These are phyloP conservation scores for Ecliptopera silaceata DNA, from an alignment of 2,888 invertebrate genomes.

Conservation along the genomic window DNA sequence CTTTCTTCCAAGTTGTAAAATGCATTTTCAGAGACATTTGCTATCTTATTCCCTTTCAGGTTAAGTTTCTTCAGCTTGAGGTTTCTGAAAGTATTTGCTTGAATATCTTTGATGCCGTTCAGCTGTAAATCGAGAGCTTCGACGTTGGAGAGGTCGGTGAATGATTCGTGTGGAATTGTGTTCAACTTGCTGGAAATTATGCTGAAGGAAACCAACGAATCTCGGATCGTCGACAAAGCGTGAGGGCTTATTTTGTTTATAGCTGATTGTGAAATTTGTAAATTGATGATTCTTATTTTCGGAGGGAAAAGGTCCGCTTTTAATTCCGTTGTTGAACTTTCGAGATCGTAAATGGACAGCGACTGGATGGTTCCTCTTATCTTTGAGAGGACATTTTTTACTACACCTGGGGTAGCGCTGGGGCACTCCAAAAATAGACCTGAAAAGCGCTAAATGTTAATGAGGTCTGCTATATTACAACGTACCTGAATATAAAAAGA, in stretches of 20 bases:
- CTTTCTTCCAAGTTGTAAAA: slow-evolving; percentile 90
- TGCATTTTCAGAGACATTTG: slow-evolving; percentile 91
- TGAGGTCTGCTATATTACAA: slow-evolving; percentile 12
- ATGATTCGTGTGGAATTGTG: slow-evolving; percentile 90
- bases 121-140: slow-evolving; percentile 92
- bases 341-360: slow-evolving; percentile 93
- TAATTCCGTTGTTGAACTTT: slow-evolving; percentile 89
- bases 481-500: not conserved
- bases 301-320: slow-evolving; percentile 89
- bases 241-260: slow-evolving; percentile 87
- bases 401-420: slow-evolving; percentile 89
- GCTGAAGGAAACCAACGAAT: slow-evolving; percentile 88
- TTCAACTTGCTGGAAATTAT: slow-evolving; percentile 89
- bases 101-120: slow-evolving; percentile 92
- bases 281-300: slow-evolving; percentile 86
- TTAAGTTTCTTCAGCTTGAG: slow-evolving; percentile 91
- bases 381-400: slow-evolving; percentile 88
- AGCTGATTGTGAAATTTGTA: slow-evolving; percentile 90
- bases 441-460: slow-evolving; percentile 50
- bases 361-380: slow-evolving; percentile 90
- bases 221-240: slow-evolving; percentile 86
- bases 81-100: slow-evolving; percentile 93
- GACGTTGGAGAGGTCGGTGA: slow-evolving; percentile 87
- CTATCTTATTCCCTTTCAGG: slow-evolving; percentile 92
- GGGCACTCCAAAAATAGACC: slow-evolving; percentile 95